These are phyloP conservation scores for Colostygia pectinataria DNA, from an alignment of 2,888 invertebrate species.

Conservation along the genomic window DNA sequence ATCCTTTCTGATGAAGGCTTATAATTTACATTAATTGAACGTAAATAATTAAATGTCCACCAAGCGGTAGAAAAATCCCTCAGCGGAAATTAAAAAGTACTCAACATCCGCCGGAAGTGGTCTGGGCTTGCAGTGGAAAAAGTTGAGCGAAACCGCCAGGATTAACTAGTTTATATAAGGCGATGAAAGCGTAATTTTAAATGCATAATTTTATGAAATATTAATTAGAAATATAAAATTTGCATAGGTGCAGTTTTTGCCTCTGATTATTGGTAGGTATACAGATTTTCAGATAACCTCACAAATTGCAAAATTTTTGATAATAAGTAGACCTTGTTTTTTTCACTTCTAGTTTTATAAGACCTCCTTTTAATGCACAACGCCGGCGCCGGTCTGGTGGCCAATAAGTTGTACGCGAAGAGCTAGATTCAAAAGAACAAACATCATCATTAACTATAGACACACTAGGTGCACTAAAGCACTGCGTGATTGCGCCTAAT, in stretches of 20 bases:
- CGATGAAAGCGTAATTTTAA: conserved; percentile 15
- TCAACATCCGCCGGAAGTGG: conserved; percentile 65
- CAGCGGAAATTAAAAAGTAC: conserved; percentile 80
- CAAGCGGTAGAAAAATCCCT: conserved; percentile 76
- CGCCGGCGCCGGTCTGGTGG: too few species aligned
- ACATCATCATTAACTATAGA: conserved; percentile 26
- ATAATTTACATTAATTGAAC: conserved; percentile 80
- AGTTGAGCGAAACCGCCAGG: conserved; percentile 56
- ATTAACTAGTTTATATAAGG: conserved; percentile 55
- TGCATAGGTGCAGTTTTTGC: too few species aligned
- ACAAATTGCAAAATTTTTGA: too few species aligned
- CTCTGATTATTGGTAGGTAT: too few species aligned
- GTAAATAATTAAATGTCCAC: conserved; percentile 77
- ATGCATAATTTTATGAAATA: too few species aligned
- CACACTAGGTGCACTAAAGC: conserved; percentile 1
- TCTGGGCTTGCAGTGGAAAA: conserved; percentile 68
- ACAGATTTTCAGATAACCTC: too few species aligned
- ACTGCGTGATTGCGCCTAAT: conserved; percentile 56
- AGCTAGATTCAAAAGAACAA: conserved; percentile 1
- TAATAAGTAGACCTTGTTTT: too few species aligned
- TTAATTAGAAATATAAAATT: too few species aligned
- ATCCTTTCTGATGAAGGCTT: conserved; percentile 45
- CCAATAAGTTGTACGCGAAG: not conserved
- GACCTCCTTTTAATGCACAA: too few species aligned
- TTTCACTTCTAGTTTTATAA: not conserved